Evolutionary conservation across 2,113 vertebrate species (phyloP), one percentile per base, ranked within the genome.

Genomic region (Oreochromis niloticus): DNA sequence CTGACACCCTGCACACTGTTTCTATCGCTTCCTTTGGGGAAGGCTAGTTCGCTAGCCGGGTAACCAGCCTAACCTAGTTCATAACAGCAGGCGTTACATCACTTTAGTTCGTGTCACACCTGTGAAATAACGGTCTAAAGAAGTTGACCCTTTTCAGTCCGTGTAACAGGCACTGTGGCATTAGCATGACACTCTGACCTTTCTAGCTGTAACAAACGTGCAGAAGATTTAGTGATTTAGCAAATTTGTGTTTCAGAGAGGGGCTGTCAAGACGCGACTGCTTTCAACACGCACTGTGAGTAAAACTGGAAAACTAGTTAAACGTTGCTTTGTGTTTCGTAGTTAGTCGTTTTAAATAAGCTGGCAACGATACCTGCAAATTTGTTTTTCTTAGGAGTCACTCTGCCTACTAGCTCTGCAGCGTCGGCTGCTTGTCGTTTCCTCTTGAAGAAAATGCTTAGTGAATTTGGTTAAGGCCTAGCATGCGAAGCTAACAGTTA

Each of bases 1-100:
- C 59, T 85, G 13, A 56, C 2, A 39, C 75, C 7, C 6, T 19
- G 27, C n/a, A 79, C 43, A 48, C 5, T 24, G 46, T 1, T 39
- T 79, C 6, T n/a, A 52, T 9, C 27, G 16, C n/a, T 9, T 10
- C 10, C 39, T 10, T n/a, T 6, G 54, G 50, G 56, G 55, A 19
- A 63, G 56, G 91, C 66, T 84, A 89, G 75, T 73, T 39, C 3
- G 63, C 84, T 90, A 84, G 82, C 87, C 9, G 22, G 16, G 22
- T 24, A 82, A 75, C 73, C 61, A 89, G 93, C 90, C 92, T 90
- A 90, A 93, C 27, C 27, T 32, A 88, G 82, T 93, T 93, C 86
- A 83, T 34, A 93, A 88, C 90, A 92, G 89, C 80, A 50, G 81
- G 81, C 88, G 91, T 95, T 95, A 94, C 93, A 95, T 94, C 91